Evolutionary conservation across 2,113 vertebrate genomes (phyloP).

Genomic region (Pseudois nayaur): DNA sequence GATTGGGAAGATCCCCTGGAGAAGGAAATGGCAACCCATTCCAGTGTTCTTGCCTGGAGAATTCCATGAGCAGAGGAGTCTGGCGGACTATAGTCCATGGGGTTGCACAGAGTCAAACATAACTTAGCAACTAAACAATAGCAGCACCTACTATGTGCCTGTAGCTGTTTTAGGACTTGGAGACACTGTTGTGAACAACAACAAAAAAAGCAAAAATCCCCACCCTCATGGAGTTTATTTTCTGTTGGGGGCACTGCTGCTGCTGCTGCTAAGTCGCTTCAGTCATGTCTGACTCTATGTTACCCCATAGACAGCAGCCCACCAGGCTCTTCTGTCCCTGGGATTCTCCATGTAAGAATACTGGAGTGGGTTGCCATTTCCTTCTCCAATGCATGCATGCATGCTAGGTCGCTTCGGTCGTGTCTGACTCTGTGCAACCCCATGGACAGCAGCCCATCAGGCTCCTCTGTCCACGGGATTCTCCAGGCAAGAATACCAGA

Average conservation of each 20-base stretch:
- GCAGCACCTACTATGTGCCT: neutral
- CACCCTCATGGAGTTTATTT: neutral
- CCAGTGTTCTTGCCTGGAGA: neutral
- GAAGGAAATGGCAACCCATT: neutral
- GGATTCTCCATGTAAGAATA: neutral
- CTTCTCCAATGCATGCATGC: neutral
- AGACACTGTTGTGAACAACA: neutral
- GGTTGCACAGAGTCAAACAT: neutral
- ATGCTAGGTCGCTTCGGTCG: fast-evolving
- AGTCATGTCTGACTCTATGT: fast-evolving
- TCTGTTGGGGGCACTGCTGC: neutral
- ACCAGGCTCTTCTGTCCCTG: neutral
- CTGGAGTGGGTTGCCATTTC: neutral
- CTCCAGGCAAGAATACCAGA: neutral
- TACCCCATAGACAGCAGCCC: neutral
- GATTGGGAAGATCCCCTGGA: neutral
- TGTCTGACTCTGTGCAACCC: neutral
- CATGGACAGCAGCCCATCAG: neutral
- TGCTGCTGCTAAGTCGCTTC: neutral
- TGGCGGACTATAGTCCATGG: neutral
- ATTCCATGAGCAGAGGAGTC: neutral
- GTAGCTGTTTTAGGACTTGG: neutral
- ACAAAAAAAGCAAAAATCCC: neutral
- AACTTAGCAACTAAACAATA: neutral
- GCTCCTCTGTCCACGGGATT: neutral